phyloP scores from a whole-genome alignment of 2,888 invertebrate species.

The Amiota mariae region DNA sequence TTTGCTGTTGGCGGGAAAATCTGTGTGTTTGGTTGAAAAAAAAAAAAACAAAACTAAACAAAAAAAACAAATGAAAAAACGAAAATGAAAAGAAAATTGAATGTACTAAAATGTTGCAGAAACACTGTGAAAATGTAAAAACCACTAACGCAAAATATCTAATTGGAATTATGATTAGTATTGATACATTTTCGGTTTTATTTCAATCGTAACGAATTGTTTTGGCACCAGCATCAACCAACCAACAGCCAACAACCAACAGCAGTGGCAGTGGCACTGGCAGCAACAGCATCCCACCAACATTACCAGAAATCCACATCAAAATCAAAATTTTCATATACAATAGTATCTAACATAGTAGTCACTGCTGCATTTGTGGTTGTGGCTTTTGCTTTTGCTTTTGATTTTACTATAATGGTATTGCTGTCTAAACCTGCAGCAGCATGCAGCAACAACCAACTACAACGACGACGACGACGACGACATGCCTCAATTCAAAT shows the following conservation, averaged over 20 bases:
- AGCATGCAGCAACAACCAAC: not conserved
- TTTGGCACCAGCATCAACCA: slow-evolving; percentile 11
- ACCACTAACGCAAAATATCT: slow-evolving; percentile 2
- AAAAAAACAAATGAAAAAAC: not conserved
- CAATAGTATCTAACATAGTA: too few species aligned
- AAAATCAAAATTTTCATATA: too few species aligned
- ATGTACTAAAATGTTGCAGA: slow-evolving; percentile 3
- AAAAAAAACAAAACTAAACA: not conserved
- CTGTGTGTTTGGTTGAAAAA: not conserved
- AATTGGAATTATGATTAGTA: slow-evolving; percentile 26
- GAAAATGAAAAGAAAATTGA: slow-evolving; percentile 9
- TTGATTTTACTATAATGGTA: too few species aligned
- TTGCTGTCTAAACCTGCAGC: too few species aligned
- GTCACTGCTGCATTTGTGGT: not conserved
- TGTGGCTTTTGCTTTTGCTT: not conserved
- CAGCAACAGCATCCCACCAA: slow-evolving; percentile 18
- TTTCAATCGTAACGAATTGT: slow-evolving; percentile 12
- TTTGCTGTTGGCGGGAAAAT: not conserved
- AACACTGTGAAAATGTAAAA: not conserved
- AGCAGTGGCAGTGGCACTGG: slow-evolving; percentile 26
- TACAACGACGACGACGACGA: not conserved
- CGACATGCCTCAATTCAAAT: not conserved
- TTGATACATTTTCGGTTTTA: slow-evolving; percentile 19
- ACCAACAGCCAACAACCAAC: not conserved
- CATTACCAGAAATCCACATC: too few species aligned